phyloP scores from a whole-genome alignment of 1,140 invertebrate species.

The Anastrepha obliqua region DNA sequence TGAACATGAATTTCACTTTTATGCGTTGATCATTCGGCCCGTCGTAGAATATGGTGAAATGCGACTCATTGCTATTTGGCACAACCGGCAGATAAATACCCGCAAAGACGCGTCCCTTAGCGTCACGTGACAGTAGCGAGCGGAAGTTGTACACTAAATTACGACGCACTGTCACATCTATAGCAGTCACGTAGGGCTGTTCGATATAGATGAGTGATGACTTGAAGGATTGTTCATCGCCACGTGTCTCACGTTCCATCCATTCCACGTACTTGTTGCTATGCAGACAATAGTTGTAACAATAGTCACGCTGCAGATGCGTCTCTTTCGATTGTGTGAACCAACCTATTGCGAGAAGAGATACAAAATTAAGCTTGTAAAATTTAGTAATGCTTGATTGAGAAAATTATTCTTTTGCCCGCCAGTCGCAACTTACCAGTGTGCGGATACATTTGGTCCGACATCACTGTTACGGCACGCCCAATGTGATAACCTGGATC shows the following conservation, averaged over 20 bases:
- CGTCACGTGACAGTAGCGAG: slow-evolving; percentile 86
- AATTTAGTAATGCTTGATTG: not conserved
- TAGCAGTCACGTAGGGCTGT: slow-evolving; percentile 85
- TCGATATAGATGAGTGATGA: slow-evolving; percentile 86
- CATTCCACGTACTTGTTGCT: slow-evolving; percentile 87
- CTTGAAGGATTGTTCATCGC: slow-evolving; percentile 77
- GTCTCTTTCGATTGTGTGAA: slow-evolving; percentile 87
- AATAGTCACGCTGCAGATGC: slow-evolving; percentile 86
- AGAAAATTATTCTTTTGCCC: not conserved
- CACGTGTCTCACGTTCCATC: slow-evolving; percentile 83
- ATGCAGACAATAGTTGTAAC: slow-evolving; percentile 81
- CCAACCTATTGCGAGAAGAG: slow-evolving; percentile 76
- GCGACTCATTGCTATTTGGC: slow-evolving; percentile 77
- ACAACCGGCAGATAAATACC: slow-evolving; percentile 88
- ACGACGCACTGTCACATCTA: slow-evolving; percentile 90
- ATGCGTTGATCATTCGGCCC: slow-evolving; percentile 77
- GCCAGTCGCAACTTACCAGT: slow-evolving; percentile 76
- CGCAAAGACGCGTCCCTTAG: slow-evolving; percentile 86
- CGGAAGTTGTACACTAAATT: slow-evolving; percentile 92
- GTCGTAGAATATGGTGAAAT: slow-evolving; percentile 88
- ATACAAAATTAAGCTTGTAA: not conserved
- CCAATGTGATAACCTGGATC: slow-evolving; percentile 94
- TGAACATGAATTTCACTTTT: slow-evolving; percentile 83
- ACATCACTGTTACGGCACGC: slow-evolving; percentile 89
- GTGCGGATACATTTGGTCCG: slow-evolving; percentile 88